phyloP scores from a whole-genome alignment of 2,888 invertebrate species.

The Eueremaeus valkanovi region DNA sequence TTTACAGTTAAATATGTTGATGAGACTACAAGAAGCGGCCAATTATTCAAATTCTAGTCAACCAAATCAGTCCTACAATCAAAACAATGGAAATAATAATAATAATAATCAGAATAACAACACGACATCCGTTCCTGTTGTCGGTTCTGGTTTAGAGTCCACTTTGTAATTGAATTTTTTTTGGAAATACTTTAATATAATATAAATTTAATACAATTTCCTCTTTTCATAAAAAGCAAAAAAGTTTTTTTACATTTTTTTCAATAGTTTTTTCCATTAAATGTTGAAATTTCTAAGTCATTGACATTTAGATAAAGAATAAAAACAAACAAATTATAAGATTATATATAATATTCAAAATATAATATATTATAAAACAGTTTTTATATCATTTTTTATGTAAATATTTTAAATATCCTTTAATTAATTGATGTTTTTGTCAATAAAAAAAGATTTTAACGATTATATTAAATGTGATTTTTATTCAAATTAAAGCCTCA shows the following conservation, averaged over 20 bases:
- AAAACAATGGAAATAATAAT: constrained; percentile 27
- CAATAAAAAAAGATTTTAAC: background rate
- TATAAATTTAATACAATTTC: background rate
- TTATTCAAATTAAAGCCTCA: too few relatives aligned
- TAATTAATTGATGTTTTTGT: background rate
- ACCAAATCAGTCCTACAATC: constrained; percentile 30
- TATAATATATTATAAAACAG: constrained; percentile 8
- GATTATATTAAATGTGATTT: constrained; percentile 9
- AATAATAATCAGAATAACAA: background rate
- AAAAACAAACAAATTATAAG: background rate
- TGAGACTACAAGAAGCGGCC: constrained; percentile 37
- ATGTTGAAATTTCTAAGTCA: constrained; percentile 33
- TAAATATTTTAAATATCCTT: too few relatives aligned
- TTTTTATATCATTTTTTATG: constrained; percentile 12
- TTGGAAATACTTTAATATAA: background rate
- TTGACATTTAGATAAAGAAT: background rate
- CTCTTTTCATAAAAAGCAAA: background rate
- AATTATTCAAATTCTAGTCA: constrained; percentile 38
- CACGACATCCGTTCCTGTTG: constrained; percentile 8
- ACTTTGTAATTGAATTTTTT: background rate
- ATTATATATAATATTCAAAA: background rate
- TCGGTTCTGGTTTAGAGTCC: constrained; percentile 13
- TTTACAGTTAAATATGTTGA: constrained; percentile 37
- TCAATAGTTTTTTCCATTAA: background rate
- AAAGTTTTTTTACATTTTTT: background rate